Conservation (phyloP, 2,888 invertebrate species). For the Eulithis testata region DNA sequence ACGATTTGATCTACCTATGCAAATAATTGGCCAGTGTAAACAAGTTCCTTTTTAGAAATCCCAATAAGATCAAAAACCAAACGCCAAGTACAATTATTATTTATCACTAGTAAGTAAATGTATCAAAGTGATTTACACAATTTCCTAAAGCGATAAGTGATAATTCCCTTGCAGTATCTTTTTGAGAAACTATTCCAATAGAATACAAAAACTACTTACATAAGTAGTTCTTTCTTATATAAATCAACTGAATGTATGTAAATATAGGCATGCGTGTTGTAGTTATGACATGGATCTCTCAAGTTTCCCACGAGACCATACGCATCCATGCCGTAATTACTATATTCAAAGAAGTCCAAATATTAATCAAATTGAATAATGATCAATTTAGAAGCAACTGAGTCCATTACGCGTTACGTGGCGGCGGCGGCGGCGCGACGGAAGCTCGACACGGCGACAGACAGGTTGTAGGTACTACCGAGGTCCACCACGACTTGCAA, state of each 20-base stretch:
- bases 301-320: slow-evolving; percentile 37
- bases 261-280: neutral
- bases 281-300: neutral
- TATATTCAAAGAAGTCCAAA: slow-evolving; percentile 33
- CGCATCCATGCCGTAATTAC: slow-evolving; percentile 12
- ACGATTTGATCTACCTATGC: neutral
- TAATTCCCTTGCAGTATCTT: no score
- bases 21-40: no score
- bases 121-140: no score
- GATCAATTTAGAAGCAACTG: slow-evolving; percentile 35
- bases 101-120: no score
- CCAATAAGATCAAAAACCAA: no score
- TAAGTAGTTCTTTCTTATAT: no score
- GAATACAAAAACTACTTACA: no score
- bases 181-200: no score
- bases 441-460: slow-evolving; percentile 7
- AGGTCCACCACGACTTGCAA: neutral
- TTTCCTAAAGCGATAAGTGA: no score
- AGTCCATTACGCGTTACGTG: slow-evolving; percentile 29
- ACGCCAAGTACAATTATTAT: no score
- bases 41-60: no score
- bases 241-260: neutral
- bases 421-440: slow-evolving; percentile 2
- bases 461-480: slow-evolving; percentile 37
- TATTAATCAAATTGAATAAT: slow-evolving; percentile 43